phyloP scores from a whole-genome alignment of 2,888 invertebrate genomes.

The Aplocera efformata region DNA sequence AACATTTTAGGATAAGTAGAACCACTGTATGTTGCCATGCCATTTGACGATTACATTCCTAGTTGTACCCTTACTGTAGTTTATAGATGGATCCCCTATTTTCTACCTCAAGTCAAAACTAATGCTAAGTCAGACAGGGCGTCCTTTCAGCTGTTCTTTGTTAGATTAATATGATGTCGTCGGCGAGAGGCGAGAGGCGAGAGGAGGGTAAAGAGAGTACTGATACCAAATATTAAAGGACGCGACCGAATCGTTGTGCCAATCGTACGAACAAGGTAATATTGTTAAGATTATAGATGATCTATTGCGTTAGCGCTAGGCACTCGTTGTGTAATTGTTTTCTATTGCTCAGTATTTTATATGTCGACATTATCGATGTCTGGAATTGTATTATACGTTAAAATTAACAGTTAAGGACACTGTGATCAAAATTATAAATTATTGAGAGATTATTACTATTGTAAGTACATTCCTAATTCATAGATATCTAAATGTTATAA shows the following conservation, averaged over 20 bases:
- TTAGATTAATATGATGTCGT: constrained; percentile 18
- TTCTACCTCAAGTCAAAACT: constrained; percentile 77
- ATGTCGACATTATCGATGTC: constrained; percentile 61
- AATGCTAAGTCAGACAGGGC: constrained; percentile 70
- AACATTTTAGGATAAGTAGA: constrained; percentile 62
- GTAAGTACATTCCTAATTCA: constrained; percentile 77
- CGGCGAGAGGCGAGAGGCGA: constrained; percentile 22
- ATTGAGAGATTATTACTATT: constrained; percentile 79
- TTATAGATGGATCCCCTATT: constrained; percentile 69
- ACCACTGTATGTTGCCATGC: constrained; percentile 74
- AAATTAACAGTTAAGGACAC: constrained; percentile 77
- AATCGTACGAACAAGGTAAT: constrained; percentile 74
- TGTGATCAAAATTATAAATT: constrained; percentile 81
- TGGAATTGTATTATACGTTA: constrained; percentile 78
- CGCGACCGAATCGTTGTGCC: constrained; percentile 68
- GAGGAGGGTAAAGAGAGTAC: constrained; percentile 29
- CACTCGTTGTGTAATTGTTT: constrained; percentile 72
- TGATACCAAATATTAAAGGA: constrained; percentile 73
- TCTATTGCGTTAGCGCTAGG: constrained; percentile 68
- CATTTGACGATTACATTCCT: constrained; percentile 75
- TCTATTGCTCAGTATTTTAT: constrained; percentile 79
- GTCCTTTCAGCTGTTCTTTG: constrained; percentile 36
- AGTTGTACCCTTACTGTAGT: constrained; percentile 68
- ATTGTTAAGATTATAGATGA: constrained; percentile 71
- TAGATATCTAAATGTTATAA: constrained; percentile 69